Evolutionary conservation across 2,888 invertebrate genomes (phyloP), one percentile per base, ranked within the genome.

Genomic region (Ophion costatus): DNA sequence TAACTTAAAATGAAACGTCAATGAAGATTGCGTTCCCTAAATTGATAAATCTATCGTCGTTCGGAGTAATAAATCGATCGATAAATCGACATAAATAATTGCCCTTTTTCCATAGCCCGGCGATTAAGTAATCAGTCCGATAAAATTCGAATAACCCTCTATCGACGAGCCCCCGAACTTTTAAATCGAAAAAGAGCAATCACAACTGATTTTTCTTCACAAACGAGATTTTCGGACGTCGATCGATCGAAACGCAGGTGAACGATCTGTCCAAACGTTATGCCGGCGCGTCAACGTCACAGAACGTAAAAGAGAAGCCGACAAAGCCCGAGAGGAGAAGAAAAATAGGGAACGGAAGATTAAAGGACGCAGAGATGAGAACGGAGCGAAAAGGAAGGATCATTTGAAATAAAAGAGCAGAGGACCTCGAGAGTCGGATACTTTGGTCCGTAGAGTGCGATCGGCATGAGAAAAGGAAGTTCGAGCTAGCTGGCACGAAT

Each of bases 401-500:
- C 11, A n/a, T 17, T 42, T 3, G n/a, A 57, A 17, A 51, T 24
- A 63, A 74, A 73, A 5, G 14, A 71, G 9, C 10, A 45, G 56
- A 33, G 69, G 70, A 66, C 24, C 33, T 56, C 66, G 69, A 66
- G 42, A 77, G 70, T 80, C 70, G 42, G 71, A 51, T 11, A 80
- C 56, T 10, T n/a, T 24, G 75, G 66, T 29, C 51, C 70, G 70
- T 63, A 74, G 69, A 75, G 82, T 83, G 77, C 77, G 76, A 87
- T 87, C 81, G 87, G 83, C 80, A 84, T 87, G 85, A 82, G 84
- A 84, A 83, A 83, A 88, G 87, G 86, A 88, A 87, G 86, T 86
- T 87, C 86, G 85, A 84, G 85, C 86, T 83, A 86, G 74, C 79
- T 63, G 81, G 80, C 80, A 87, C 78, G 85, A 90, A 89, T 89